phyloP scores from a whole-genome alignment of 2,888 invertebrate genomes.

The Dasysyrphus albostriatus region DNA sequence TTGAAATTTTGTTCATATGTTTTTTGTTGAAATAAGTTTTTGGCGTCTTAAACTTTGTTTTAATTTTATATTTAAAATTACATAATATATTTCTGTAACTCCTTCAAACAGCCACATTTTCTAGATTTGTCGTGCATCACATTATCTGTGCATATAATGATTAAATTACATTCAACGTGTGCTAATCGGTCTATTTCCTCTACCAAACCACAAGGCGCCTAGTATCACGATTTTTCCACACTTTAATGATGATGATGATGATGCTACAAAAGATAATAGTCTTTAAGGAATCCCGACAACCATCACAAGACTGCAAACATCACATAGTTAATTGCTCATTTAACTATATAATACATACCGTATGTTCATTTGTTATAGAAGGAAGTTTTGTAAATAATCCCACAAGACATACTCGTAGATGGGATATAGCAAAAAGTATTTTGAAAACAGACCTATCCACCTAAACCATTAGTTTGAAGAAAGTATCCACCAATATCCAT shows the following conservation, averaged over 20 bases:
- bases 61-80: background rate
- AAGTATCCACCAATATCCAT: conserved; percentile 8
- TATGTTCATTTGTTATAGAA: background rate
- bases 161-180: conserved; percentile 34
- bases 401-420: background rate
- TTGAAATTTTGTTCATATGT: no score
- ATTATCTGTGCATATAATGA: background rate
- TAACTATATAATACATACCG: background rate
- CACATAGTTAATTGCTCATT: conserved; percentile 31
- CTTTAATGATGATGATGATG: conserved; percentile 22
- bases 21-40: no score
- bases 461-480: background rate
- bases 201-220: background rate
- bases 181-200: conserved; percentile 33
- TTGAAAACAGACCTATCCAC: conserved; percentile 7
- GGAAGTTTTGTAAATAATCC: background rate
- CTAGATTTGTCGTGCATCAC: conserved; percentile 16
- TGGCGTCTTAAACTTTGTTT: no score
- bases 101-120: conserved; percentile 10
- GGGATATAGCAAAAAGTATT: background rate
- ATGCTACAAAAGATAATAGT: conserved; percentile 16
- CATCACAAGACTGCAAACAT: conserved; percentile 7
- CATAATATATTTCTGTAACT: background rate
- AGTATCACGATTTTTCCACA: conserved; percentile 55
- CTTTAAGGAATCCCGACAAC: conserved; percentile 23